Percentiles rank a stretch among this genome's conserved stretches.
Evolutionary conservation across 2,888 invertebrate species (phyloP).

Genomic region (Lepas anatifera): DNA sequence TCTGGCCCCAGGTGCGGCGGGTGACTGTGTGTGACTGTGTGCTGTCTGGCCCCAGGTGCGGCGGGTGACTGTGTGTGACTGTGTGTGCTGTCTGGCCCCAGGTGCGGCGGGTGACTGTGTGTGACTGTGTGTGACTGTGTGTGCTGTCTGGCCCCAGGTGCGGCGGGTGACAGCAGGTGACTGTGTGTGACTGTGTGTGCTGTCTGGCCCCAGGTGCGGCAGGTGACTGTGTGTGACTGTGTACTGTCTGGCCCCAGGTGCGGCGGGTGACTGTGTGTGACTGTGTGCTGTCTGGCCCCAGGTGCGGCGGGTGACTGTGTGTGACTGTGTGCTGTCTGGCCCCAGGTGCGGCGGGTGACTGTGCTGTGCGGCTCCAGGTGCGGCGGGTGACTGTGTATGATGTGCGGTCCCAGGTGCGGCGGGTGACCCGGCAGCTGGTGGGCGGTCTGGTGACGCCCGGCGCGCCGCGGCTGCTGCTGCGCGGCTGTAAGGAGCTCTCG

Average conservation of each 20-base stretch:
- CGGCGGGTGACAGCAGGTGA: too few species aligned
- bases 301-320: background rate
- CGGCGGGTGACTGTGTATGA: background rate
- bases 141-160: background rate
- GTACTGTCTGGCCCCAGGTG: background rate
- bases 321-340: background rate
- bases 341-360: background rate
- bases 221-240: background rate
- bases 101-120: background rate
- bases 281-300: background rate
- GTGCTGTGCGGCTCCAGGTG: too few species aligned
- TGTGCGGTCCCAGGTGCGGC: background rate
- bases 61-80: too few species aligned
- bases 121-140: background rate
- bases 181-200: background rate
- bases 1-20: too few species aligned
- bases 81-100: too few species aligned
- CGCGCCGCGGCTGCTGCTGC: background rate
- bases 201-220: background rate
- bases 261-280: background rate
- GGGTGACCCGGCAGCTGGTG: slow-evolving; percentile 7
- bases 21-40: too few species aligned
- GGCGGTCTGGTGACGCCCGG: background rate
- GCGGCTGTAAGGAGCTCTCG: background rate
- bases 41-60: too few species aligned